Evolutionary conservation across 2,113 vertebrate species (phyloP).

Genomic region (Mastomys natalensis): DNA sequence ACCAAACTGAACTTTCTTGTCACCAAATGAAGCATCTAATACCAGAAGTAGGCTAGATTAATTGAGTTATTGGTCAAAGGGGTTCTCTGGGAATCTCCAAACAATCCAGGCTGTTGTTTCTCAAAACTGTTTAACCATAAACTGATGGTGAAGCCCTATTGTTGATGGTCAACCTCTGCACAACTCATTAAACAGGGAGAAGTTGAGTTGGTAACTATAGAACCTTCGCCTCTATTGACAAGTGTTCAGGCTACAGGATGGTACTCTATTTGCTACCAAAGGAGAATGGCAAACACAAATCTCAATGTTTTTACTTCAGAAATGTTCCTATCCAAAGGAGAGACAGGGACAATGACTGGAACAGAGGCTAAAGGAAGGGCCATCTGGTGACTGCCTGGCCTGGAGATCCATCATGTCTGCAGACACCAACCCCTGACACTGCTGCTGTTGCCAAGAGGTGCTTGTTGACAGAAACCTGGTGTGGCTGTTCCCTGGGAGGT

Average conservation of each 20-base stretch:
- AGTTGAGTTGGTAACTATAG: neutral
- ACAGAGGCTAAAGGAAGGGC: too few relatives aligned
- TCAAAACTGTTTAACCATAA: neutral
- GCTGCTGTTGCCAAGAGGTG: too few relatives aligned
- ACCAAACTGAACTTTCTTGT: neutral
- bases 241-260: neutral
- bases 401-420: too few relatives aligned
- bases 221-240: neutral
- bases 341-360: too few relatives aligned
- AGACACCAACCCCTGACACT: too few relatives aligned
- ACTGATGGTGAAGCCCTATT: neutral
- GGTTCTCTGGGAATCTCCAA: neutral
- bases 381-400: too few relatives aligned
- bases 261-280: neutral
- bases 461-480: too few relatives aligned
- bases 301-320: too few relatives aligned
- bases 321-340: too few relatives aligned
- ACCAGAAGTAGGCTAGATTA: neutral
- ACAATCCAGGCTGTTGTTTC: neutral
- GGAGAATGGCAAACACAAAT: neutral
- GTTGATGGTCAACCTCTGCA: neutral
- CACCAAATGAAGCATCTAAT: neutral
- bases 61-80: neutral
- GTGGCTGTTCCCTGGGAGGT: too few relatives aligned
- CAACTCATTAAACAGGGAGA: neutral